phyloP scores from a whole-genome alignment of 37 sponge, comb jelly and placozoan genomes.

The Lycopodina hypogea region DNA sequence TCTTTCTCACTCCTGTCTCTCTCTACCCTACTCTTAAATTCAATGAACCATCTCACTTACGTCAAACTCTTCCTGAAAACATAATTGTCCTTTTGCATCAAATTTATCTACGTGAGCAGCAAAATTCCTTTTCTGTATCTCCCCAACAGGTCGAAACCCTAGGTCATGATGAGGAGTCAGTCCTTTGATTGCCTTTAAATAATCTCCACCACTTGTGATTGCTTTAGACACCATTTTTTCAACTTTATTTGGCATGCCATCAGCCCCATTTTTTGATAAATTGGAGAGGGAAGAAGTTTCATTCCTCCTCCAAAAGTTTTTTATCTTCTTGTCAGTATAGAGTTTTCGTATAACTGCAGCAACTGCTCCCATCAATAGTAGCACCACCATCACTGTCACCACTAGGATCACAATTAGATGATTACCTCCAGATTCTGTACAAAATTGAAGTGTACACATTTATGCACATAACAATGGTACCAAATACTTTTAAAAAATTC shows the following conservation, averaged over 20 bases:
- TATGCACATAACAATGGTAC: no score
- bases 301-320: no score
- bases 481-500: no score
- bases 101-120: conserved; percentile 42
- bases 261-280: not conserved
- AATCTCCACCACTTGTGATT: not conserved
- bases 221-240: not conserved
- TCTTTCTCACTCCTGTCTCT: not conserved
- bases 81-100: conserved; percentile 43
- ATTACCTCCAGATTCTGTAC: not conserved
- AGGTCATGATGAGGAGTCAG: not conserved
- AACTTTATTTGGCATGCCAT: conserved; percentile 7
- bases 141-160: conserved; percentile 13
- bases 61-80: conserved; percentile 49
- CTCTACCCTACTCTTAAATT: not conserved
- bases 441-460: no score
- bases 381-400: not conserved
- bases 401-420: not conserved
- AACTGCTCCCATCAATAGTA: no score
- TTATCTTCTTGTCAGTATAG: not conserved
- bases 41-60: not conserved
- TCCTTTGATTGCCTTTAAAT: not conserved
- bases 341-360: not conserved
- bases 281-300: not conserved
- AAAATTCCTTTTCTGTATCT: conserved; percentile 23